Evolutionary conservation across 1,140 invertebrate species (phyloP).

Genomic region (Amphibalanus amphitrite): DNA sequence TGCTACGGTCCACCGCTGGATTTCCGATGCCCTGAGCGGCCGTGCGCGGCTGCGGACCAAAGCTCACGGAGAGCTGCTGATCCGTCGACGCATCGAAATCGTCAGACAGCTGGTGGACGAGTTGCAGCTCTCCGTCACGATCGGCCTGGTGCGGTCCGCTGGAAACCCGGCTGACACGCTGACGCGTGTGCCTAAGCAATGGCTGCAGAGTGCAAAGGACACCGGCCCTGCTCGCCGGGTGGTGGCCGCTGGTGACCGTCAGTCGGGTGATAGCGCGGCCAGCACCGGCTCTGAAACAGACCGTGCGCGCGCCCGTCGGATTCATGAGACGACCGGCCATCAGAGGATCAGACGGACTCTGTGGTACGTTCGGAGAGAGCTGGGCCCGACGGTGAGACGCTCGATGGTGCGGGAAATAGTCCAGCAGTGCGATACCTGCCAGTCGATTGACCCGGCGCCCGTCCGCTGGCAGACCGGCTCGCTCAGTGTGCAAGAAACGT

Average conservation of each 20-base stretch:
- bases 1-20: conserved; percentile 5
- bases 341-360: neutral
- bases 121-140: conserved; percentile 5
- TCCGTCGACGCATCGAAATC: conserved; percentile 1
- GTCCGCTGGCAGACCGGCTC: neutral
- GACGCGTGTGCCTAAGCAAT: conserved; percentile 5
- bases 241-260: neutral
- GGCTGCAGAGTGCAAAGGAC: neutral
- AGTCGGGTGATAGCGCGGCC: neutral
- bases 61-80: neutral
- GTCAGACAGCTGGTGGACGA: neutral
- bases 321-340: neutral
- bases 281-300: neutral
- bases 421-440: neutral
- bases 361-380: neutral
- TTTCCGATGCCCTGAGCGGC: neutral
- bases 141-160: neutral
- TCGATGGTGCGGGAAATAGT: neutral
- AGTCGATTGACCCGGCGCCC: neutral
- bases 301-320: too few species aligned
- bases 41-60: conserved; percentile 6
- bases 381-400: neutral
- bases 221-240: neutral
- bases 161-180: conserved; percentile 9
- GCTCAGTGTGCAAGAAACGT: neutral